Base-by-base conservation (phyloP, 2,888 invertebrate genomes). In the Pyrrhosoma nymphula region DNA sequence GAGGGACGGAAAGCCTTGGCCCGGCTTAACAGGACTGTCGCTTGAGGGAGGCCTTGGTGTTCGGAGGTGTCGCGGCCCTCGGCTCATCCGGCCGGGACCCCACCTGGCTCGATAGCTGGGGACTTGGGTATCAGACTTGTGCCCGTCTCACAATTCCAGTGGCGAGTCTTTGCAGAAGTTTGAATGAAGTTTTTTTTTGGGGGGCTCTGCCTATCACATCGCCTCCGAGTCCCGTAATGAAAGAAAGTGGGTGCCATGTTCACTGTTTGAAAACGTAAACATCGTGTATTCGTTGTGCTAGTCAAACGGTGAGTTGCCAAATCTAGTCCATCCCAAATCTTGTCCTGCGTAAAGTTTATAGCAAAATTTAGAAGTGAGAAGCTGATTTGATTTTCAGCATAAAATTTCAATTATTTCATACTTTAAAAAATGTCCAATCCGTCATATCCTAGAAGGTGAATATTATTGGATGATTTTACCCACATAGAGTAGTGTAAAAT, bases 281-380 rank as follows among this genome's bases (percentile, higher is more conserved):
- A 26, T 23, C 82, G 30, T 82, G 35, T 12, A 35, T 16, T 26
- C 6, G 30, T 16, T 30, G 82, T 82, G 82, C n/a, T 82, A 82
- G 82, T 82, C 82, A 35, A 82, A 82, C 30, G 82, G 82, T 82
- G 82, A 82, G 82, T 82, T 82, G 82, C 82, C 82, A 82, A 82
- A 82, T 35, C 35, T 82, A 82, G 82, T 82, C 82, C 82, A 82
- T 82, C 82, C 82, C 82, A 16, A 82, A 69, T 69, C 16, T 82
- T 82, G 35, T 82, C 35, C 82, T 26, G 26, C 30, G 16, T 82
- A 82, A 35, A 0, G 2, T 82, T 82, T 82, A 18, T 26, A 35
- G 35, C 35, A 30, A 10, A 35, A 82, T 82, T 82, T 47, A 8
- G 26, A 35, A 35, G 23, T 35, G 35, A 35, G 16, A 35, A 82